A percentile compares a stretch with the other conserved stretches of the same genome.
Conservation (phyloP, 1,140 invertebrate genomes). For the Aporrectodea caliginosa region DNA sequence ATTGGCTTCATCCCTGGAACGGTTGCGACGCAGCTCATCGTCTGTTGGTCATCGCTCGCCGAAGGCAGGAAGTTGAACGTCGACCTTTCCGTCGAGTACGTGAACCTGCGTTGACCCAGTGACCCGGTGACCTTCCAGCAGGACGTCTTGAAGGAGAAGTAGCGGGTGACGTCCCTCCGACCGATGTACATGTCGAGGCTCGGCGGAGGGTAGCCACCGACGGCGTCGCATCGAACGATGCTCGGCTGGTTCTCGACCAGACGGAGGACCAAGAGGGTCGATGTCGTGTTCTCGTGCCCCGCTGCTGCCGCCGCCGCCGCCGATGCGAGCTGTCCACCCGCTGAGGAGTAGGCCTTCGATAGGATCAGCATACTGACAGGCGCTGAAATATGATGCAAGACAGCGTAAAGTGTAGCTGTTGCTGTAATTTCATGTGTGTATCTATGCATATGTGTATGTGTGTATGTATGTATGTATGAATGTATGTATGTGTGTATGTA, state of each 20-base stretch:
- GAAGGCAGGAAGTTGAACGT: slow-evolving; percentile 8
- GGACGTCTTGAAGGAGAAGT: slow-evolving; percentile 7
- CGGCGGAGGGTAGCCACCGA: slow-evolving; percentile 14
- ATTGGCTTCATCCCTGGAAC: slow-evolving; percentile 15
- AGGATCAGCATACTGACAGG: background rate
- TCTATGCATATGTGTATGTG: too few relatives aligned
- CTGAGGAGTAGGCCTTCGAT: background rate
- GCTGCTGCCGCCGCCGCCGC: background rate
- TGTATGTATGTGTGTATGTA: too few relatives aligned
- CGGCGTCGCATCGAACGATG: slow-evolving; percentile 9
- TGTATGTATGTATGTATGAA: too few relatives aligned
- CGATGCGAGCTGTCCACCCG: too few relatives aligned
- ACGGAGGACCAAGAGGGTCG: background rate
- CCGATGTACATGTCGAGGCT: slow-evolving; percentile 5
- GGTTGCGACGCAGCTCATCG: slow-evolving; percentile 13
- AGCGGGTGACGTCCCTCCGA: slow-evolving; percentile 8
- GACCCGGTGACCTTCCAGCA: slow-evolving; percentile 2
- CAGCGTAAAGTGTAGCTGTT: too few relatives aligned
- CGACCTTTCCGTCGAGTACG: background rate
- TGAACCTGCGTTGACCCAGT: background rate
- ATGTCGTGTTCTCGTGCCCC: background rate
- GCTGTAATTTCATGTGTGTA: too few relatives aligned
- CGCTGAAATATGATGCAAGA: too few relatives aligned
- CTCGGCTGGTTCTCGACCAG: slow-evolving; percentile 7
- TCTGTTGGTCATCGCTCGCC: slow-evolving; percentile 4